A percentile compares a stretch with the other conserved stretches of the same genome.
These are phyloP conservation scores for Camarhynchus parvulus DNA, from an alignment of 2,113 vertebrate genomes.

Conservation along the genomic window DNA sequence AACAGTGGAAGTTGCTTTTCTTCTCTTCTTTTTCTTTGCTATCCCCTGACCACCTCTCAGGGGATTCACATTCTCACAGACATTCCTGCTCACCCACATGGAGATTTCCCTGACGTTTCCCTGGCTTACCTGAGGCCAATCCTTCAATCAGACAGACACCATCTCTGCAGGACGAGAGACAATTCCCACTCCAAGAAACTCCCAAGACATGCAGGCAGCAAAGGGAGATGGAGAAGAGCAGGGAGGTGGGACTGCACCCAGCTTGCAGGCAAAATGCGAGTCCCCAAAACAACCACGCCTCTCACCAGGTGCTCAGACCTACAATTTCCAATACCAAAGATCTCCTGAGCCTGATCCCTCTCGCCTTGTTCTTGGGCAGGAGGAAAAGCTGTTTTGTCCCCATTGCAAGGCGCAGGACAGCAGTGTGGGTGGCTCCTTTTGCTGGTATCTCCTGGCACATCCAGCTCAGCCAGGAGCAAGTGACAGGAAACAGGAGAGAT, in stretches of 20 bases:
- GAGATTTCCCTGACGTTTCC: background rate
- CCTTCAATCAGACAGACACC: background rate
- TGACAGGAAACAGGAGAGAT: background rate
- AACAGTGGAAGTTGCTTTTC: background rate
- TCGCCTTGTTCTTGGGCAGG: background rate
- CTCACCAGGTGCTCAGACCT: background rate
- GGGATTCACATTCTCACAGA: background rate
- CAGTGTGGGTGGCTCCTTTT: background rate
- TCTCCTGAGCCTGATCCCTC: rapidly evolving
- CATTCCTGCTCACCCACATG: rapidly evolving
- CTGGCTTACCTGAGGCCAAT: background rate
- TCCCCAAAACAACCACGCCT: background rate
- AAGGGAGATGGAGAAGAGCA: background rate
- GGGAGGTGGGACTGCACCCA: background rate
- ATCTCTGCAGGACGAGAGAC: background rate
- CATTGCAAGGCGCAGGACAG: background rate
- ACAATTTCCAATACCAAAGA: background rate
- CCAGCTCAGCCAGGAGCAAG: background rate
- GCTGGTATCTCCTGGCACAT: background rate
- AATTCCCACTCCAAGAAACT: background rate
- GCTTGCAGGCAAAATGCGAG: background rate
- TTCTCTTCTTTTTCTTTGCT: background rate
- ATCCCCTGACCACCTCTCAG: background rate
- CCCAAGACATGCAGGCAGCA: background rate
- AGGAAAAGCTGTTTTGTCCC: background rate